A percentile compares a stretch with the other conserved stretches of the same genome.
phyloP scores from a whole-genome alignment of 2,888 invertebrate genomes.

The Eupithecia subumbrata region DNA sequence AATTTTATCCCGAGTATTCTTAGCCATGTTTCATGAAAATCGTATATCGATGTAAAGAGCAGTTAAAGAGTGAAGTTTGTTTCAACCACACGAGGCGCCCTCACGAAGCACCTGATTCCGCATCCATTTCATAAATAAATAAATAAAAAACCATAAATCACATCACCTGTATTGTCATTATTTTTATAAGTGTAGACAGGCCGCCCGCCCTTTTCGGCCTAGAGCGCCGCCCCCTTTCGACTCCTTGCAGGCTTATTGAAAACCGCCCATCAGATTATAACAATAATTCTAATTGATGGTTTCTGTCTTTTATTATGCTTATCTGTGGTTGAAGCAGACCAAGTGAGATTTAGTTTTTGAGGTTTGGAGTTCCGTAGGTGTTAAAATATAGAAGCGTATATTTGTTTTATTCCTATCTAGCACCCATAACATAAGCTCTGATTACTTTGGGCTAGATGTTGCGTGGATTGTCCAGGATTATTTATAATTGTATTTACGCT shows the following conservation, averaged over 20 bases:
- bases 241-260: slow-evolving; percentile 37
- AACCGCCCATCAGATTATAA: slow-evolving; percentile 31
- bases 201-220: slow-evolving; percentile 34
- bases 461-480: neutral
- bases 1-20: too few relatives aligned
- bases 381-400: neutral
- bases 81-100: neutral
- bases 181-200: slow-evolving; percentile 37
- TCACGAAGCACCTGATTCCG: slow-evolving; percentile 18
- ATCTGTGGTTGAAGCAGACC: slow-evolving; percentile 19
- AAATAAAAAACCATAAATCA: too few relatives aligned
- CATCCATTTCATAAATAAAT: too few relatives aligned
- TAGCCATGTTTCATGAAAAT: too few relatives aligned
- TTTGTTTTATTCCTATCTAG: neutral
- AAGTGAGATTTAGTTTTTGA: neutral
- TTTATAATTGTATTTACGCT: neutral
- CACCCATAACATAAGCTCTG: neutral
- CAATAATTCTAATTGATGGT: slow-evolving; percentile 43
- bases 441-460: neutral
- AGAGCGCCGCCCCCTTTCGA: slow-evolving; percentile 38
- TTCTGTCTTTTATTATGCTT: slow-evolving; percentile 27
- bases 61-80: neutral
- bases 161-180: slow-evolving; percentile 30
- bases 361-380: neutral
- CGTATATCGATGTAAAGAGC: too few relatives aligned